Base-by-base conservation (phyloP, 2,888 invertebrate species). In the Pseudococcus jackbeardsleyi region DNA sequence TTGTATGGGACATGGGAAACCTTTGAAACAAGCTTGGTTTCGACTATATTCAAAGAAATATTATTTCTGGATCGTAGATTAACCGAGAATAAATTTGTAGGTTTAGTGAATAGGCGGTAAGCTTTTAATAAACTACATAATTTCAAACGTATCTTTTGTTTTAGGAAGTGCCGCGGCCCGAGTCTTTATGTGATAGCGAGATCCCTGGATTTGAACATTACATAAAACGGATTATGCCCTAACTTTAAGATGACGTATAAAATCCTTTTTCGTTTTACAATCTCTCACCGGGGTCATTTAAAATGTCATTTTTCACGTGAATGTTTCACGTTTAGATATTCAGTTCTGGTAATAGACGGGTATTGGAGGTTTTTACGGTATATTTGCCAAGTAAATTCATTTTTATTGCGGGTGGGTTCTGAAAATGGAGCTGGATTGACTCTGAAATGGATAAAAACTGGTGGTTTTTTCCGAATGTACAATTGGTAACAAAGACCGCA, bases 101-200 rank as follows among this genome's bases (percentile, higher is more conserved):
- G 54, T 54, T 54, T 54, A 26, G 72, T 26, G 72, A 15, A 22
- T 72, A 26, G n/a, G 72, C 22, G 22, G 72, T 72, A 72, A 72
- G 72, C 72, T 72, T 33, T 72, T 72, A 72, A 72, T 72, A 72
- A 72, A 72, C 15, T 72, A 72, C 26, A 26, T 72, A 72, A 72
- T 72, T 72, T 72, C 72, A 72, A 22, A 72, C 54, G 54, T 54
- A 54, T 33, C 72, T 72, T 72, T 72, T 72, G 26, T 72, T 72
- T 26, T 26, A 15, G 72, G 17, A 26, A 72, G 72, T 72, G 72
- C 33, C 33, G 42, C 42, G 42, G 26, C 26, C 26, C 26, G 26
- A 6, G 72, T 33, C 72, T 22, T 72, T 72, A 26, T 72, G 33
- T 26, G 72, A 72, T 72, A 26, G 19, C 19, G 19, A 72, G 22